Evolutionary conservation across 2,888 invertebrate genomes (phyloP), one percentile per base, ranked within the genome.

Genomic region (Drosophila paucipuncta): DNA sequence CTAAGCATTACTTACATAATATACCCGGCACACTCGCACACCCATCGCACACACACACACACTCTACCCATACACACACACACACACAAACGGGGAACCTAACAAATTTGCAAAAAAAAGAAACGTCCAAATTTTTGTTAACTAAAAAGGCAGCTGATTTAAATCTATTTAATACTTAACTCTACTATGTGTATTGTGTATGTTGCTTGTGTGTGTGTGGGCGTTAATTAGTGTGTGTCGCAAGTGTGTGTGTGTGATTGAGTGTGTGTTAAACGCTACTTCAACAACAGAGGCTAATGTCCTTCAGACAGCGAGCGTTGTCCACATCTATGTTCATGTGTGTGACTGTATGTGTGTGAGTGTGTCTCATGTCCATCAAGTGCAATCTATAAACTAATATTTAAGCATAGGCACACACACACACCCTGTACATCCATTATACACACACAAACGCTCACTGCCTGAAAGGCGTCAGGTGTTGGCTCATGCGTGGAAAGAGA

Each of bases 391-490:
- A 70, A 79, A 66, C 64, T 78, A 77, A 82, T 82, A 73, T 78
- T 76, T 91, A 82, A 80, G 76, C 66, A 81, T 59, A 47, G 43
- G 53, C 62, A 58, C 41, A 62, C 53, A 66, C 61, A 61, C 63
- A 52, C 30, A 41, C n/a, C 5, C 5, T 22, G 13, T 47, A 63
- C 55, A 61, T 43, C 50, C 57, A 60, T 30, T 30, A 60, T 53
- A 41, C 35, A 39, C 49, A 49, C 35, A 31, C 43, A 41, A 55
- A 60, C 76, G 68, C 85, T 88, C 85, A 77, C 87, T 82, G 80
- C 78, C 89, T 91, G 91, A 92, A 89, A 85, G 89, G 85, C 91
- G 92, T 92, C 91, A 92, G 93, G 93, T 93, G 93, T 93, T 93
- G 93, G 93, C 82, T 88, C 73, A 87, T 78, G 82, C 80, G 89